Evolutionary conservation across 2,113 vertebrate species (phyloP), one percentile per base, ranked within the genome.

Genomic region (Rissa tridactyla): DNA sequence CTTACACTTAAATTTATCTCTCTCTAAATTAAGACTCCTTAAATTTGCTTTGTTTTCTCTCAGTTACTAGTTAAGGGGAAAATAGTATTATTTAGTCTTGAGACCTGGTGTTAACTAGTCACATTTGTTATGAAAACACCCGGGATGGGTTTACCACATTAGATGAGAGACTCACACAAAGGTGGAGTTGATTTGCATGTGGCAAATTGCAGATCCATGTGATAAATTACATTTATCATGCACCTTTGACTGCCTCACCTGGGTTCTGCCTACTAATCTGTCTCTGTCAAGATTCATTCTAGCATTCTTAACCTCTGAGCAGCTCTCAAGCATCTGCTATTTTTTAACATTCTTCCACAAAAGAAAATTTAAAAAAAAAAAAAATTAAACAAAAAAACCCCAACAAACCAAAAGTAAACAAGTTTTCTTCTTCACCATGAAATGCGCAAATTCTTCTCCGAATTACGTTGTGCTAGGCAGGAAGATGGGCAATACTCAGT

Each of bases 221-320:
- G 82, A 97, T 91, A 94, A 96, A 96, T 96, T 95, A 58, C 75
- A 85, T 96, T 97, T 96, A 96, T 88, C 91, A 94, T 83, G 71
- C 42, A 94, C 66, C 75, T 97, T 96, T 97, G 89, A 77, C 94
- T 94, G 84, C 42, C 75, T 97, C 87, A 96, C 92, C 91, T 96
- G 68, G n/a, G 11, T 73, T 82, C 51, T 95, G 68, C 71, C 55
- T 88, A 73, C 51, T 91, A 86, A 95, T 97, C 89, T 80, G 19
- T 96, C 96, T 97, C 84, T 95, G 92, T 79, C 95, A 96, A 60
- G 38, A 92, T 82, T 96, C 90, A 76, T 97, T 95, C 84, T 89
- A 94, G 34, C 92, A 94, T 90, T 97, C 86, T 93, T 96, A 96
- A 97, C 87, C 86, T 97, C 90, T 90, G 81, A 90, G 77, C 57